phyloP scores from a whole-genome alignment of 1,140 invertebrate genomes.

The Zaprionus davidi region DNA sequence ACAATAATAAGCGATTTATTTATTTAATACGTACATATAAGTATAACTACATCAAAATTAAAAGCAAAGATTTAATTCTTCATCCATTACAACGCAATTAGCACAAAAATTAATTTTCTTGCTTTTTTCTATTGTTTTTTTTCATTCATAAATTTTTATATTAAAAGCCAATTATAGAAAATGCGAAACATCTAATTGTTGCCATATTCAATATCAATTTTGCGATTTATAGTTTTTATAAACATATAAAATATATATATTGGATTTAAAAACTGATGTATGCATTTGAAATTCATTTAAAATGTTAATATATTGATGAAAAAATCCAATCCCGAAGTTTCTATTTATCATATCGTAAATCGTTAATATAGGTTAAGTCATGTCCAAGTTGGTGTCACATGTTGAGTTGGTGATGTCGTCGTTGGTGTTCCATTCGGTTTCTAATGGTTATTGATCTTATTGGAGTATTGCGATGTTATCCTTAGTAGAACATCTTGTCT shows the following conservation, averaged over 20 bases:
- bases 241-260: slow-evolving; percentile 79
- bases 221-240: slow-evolving; percentile 75
- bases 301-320: slow-evolving; percentile 64
- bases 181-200: slow-evolving; percentile 69
- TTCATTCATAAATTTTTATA: slow-evolving; percentile 52
- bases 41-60: slow-evolving; percentile 76
- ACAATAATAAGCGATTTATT: slow-evolving; percentile 81
- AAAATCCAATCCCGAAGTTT: slow-evolving; percentile 67
- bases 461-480: not conserved
- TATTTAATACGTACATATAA: slow-evolving; percentile 54
- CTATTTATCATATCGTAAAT: slow-evolving; percentile 40
- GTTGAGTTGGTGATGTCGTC: slow-evolving; percentile 19
- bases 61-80: slow-evolving; percentile 55
- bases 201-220: slow-evolving; percentile 66
- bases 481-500: slow-evolving; percentile 44
- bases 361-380: slow-evolving; percentile 30
- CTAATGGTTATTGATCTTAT: slow-evolving; percentile 5
- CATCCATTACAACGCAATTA: slow-evolving; percentile 54
- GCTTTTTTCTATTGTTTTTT: slow-evolving; percentile 29
- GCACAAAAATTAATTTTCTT: slow-evolving; percentile 48
- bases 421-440: slow-evolving; percentile 18
- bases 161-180: slow-evolving; percentile 79
- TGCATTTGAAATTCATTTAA: slow-evolving; percentile 68
- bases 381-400: slow-evolving; percentile 37
- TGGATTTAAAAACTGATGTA: slow-evolving; percentile 70